These are phyloP conservation scores for Bovichtus diacanthus DNA, from an alignment of 2,797 vertebrate species.

Conservation along the genomic window DNA sequence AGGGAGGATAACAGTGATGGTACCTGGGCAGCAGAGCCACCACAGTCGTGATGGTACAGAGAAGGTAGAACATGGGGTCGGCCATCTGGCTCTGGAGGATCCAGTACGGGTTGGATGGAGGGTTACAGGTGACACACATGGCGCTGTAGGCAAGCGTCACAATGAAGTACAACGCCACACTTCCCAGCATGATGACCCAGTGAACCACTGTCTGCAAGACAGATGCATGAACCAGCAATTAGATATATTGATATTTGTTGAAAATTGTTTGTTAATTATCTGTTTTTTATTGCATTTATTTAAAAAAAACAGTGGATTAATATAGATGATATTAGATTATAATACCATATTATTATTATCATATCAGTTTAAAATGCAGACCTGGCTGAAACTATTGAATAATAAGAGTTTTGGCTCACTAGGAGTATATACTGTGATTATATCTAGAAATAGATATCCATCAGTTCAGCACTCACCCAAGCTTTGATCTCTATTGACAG, in stretches of 20 bases:
- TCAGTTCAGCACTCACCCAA: slow-evolving; percentile 88
- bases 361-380: slow-evolving; percentile 6
- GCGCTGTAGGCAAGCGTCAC: slow-evolving; percentile 88
- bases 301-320: background rate
- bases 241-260: background rate
- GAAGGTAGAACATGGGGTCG: slow-evolving; percentile 91
- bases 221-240: slow-evolving; percentile 19
- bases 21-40: slow-evolving; percentile 94
- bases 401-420: background rate
- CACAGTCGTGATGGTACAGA: slow-evolving; percentile 89
- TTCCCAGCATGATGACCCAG: slow-evolving; percentile 85
- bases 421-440: background rate
- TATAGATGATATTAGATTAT: background rate
- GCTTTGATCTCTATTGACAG: slow-evolving; percentile 95
- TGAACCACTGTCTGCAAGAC: slow-evolving; percentile 89
- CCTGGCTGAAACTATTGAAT: background rate
- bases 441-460: slow-evolving; percentile 24
- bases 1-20: background rate
- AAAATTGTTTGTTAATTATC: background rate
- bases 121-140: slow-evolving; percentile 89
- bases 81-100: slow-evolving; percentile 90
- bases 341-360: background rate
- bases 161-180: slow-evolving; percentile 86
- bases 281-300: background rate
- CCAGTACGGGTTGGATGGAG: slow-evolving; percentile 91